phyloP scores from a whole-genome alignment of 1,140 invertebrate genomes.

The Drosophila ercepeae region DNA sequence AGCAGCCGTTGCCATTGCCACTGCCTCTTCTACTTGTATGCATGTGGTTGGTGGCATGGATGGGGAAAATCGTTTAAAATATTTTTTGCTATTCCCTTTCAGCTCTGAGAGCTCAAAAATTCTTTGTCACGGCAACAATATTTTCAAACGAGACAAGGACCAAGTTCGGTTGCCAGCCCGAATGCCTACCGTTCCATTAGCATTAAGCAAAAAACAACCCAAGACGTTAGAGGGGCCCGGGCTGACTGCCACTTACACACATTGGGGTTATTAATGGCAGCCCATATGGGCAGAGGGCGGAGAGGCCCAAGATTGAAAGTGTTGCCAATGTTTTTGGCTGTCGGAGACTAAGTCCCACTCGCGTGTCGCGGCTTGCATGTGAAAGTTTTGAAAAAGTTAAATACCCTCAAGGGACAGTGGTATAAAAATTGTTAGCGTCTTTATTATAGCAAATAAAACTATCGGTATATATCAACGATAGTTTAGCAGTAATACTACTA shows the following conservation, averaged over 20 bases:
- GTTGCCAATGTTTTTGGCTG: constrained; percentile 49
- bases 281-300: constrained; percentile 11
- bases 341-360: constrained; percentile 47
- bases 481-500: too few species aligned
- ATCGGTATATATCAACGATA: too few species aligned
- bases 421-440: too few species aligned
- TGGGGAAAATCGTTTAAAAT: constrained; percentile 57
- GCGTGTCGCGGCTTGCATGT: constrained; percentile 60
- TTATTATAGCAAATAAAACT: too few species aligned
- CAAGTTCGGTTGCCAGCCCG: constrained; percentile 16
- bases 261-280: constrained; percentile 75
- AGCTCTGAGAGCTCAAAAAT: constrained; percentile 61
- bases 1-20: constrained; percentile 9
- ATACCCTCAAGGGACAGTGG: constrained; percentile 42
- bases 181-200: constrained; percentile 42
- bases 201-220: constrained; percentile 30
- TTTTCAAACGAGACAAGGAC: constrained; percentile 38
- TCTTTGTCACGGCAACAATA: constrained; percentile 66
- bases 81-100: constrained; percentile 11
- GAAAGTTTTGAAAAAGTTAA: constrained; percentile 39
- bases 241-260: constrained; percentile 61
- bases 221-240: constrained; percentile 13
- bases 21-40: constrained; percentile 6
- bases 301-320: constrained; percentile 35
- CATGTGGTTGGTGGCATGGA: constrained; percentile 31